Conservation (phyloP, 1,140 invertebrate species). For the Amphibalanus amphitrite region DNA sequence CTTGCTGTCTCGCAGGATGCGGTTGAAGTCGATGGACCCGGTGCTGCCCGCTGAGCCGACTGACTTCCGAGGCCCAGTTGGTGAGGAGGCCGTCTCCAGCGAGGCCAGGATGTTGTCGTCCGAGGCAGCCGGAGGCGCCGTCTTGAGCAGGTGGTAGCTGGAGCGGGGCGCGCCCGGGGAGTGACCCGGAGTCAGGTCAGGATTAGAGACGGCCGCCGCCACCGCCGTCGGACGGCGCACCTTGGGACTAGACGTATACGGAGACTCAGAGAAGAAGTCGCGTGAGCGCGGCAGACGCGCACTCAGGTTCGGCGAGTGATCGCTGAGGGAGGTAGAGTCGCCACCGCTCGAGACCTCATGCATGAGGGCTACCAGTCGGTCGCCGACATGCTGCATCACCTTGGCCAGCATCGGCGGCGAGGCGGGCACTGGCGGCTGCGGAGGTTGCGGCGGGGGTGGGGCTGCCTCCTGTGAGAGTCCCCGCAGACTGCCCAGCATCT, state of each 20-base stretch:
- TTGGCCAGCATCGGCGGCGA: constrained; percentile 70
- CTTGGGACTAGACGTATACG: not conserved
- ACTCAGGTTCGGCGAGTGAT: not conserved
- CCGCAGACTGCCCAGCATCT: not conserved
- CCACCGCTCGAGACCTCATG: constrained; percentile 54
- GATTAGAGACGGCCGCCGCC: no score
- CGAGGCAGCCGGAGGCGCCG: not conserved
- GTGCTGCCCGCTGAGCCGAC: not conserved
- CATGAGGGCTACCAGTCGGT: constrained; percentile 73
- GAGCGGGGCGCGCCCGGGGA: not conserved
- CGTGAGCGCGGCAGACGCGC: constrained; percentile 25
- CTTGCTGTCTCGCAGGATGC: not conserved
- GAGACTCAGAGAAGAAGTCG: not conserved
- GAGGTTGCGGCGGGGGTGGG: constrained; percentile 45
- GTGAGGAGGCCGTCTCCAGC: no score
- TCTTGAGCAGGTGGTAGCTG: not conserved
- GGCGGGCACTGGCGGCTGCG: no score
- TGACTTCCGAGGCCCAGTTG: not conserved
- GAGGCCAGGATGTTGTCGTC: not conserved
- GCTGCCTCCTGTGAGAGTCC: not conserved
- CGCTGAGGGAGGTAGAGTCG: constrained; percentile 16
- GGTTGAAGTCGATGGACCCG: not conserved
- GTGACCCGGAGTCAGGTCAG: not conserved
- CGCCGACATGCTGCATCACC: constrained; percentile 81
- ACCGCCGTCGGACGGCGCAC: not conserved